Evolutionary conservation across 2,113 vertebrate genomes (phyloP), one percentile per base, ranked within the genome.

Genomic region (Furnarius figulus): DNA sequence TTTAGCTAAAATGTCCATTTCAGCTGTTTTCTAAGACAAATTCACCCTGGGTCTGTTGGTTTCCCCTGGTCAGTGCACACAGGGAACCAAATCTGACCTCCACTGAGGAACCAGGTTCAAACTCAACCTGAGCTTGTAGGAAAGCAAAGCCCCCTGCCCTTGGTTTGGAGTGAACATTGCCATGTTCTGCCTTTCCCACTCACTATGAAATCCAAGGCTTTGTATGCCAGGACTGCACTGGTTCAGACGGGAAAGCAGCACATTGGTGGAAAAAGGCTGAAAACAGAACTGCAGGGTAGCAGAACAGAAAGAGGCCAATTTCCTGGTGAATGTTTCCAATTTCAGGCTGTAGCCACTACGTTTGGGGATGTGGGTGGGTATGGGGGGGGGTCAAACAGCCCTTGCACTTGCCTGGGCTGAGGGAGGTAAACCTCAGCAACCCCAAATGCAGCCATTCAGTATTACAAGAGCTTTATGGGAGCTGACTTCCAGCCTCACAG

Each of bases 331-430:
- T 5, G 3, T 16, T 91, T 61, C 58, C 1, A 4, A 46, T 49
- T 80, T 46, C 74, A 42, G 1, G 35, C 3, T 0, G 0, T 9
- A 55, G 52, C 24, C 1, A 0, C 10, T 2, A 13, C 6, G 14
- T 23, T 25, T 1, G 2, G 23, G 39, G 58, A 7, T 14, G 20
- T 22, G 59, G 42, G 12, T 44, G 73, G 24, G 10, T 10, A 6
- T 5, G 14, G 11, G 30, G 0, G 1, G 5, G 22, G 22, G 31
- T 31, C 58, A 63, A 35, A 10, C 12, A 49, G 19, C 23, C 55
- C 71, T 35, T 50, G 28, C 20, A 2, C 13, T 59, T 49, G 79
- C 35, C 50, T 58, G 37, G 31, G 25, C 55, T 12, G 30, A 39
- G 21, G 39, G 70, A 59, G 35, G 12, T 6, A 46, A 62, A 68